A percentile compares a stretch with the other conserved stretches of the same genome.
Conservation (phyloP, 2,797 vertebrate species). For the Neopelma chrysocephalum region DNA sequence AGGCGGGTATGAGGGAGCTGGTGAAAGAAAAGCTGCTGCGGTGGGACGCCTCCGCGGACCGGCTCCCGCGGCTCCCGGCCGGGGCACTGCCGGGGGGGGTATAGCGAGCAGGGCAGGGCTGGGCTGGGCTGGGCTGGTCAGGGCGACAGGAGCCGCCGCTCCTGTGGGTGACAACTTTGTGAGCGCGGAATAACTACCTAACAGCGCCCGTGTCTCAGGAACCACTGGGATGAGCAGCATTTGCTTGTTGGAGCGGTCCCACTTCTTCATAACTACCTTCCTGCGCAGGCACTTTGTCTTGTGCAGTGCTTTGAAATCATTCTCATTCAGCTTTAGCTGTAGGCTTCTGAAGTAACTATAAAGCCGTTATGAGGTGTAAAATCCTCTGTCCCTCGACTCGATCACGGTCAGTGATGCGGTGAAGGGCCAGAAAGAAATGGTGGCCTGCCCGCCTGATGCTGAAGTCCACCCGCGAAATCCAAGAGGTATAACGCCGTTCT, state of each 20-base stretch:
- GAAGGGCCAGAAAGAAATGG: not conserved
- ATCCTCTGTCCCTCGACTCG: not conserved
- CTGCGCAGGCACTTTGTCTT: not conserved
- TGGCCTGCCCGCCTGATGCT: not conserved
- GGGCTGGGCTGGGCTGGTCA: not conserved
- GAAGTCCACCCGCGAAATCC: not conserved
- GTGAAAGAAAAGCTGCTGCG: not conserved
- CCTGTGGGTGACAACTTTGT: not conserved
- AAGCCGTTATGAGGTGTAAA: not conserved
- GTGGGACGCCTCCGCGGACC: not conserved
- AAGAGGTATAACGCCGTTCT: accelerated
- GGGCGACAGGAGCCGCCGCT: not conserved
- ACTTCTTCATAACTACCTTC: not conserved
- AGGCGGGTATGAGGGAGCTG: not conserved
- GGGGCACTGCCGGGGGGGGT: not conserved
- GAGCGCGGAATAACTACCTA: not conserved
- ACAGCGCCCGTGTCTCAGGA: not conserved
- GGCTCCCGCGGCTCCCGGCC: not conserved
- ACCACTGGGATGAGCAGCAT: not conserved
- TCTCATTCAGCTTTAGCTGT: not conserved
- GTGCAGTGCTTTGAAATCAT: not conserved
- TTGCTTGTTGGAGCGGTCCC: not conserved
- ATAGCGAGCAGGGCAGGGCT: not conserved
- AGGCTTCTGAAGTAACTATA: not conserved
- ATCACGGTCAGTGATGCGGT: not conserved